Base-by-base conservation (phyloP, 2,888 invertebrate genomes). In the Apomyelois bistriatella region DNA sequence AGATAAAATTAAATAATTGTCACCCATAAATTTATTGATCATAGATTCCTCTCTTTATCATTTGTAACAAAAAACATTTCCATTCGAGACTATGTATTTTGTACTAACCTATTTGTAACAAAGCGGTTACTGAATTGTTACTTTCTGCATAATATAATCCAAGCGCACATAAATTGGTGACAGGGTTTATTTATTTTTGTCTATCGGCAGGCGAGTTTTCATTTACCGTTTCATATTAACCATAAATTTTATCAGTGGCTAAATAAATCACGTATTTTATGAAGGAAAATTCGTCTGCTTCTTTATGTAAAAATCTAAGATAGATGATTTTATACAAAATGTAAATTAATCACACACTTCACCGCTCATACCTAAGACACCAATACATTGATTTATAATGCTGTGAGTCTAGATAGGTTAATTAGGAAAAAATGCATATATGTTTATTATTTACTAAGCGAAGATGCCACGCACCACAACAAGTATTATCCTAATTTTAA, bases 111-210 rank as follows among this genome's bases (percentile, higher is more conserved):
- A 28, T 50, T 50, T 49, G 47, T 40, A 40, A 38, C 10, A 28
- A n/a, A 35, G 51, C 51, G 42, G 40, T 41, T 22, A 36, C 13
- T 22, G 38, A 38, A 40, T n/a, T 37, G 60, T 66, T 68, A 57
- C 58, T 64, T 64, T 66, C 68, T 66, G 64, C 68, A 68, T 65
- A 65, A 70, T 73, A 75, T 70, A 66, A 81, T 74, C 66, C 67
- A 84, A 85, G 74, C 89, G 88, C 86, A 89, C 87, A 87, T 64
- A 70, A 22, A 75, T 85, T 85, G 88, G 88, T 81, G 74, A 89
- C 89, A 89, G 89, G 89, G 89, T 89, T 85, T 58, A 74, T 80
- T 86, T 86, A 81, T 80, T 85, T 86, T 84, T 82, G 72, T 80
- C 80, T 80, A 79, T 72, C 57, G 68, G 82, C 82, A 79, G 80